Conservation (phyloP, 2,888 invertebrate species). For the Malthinus seriepunctatus region DNA sequence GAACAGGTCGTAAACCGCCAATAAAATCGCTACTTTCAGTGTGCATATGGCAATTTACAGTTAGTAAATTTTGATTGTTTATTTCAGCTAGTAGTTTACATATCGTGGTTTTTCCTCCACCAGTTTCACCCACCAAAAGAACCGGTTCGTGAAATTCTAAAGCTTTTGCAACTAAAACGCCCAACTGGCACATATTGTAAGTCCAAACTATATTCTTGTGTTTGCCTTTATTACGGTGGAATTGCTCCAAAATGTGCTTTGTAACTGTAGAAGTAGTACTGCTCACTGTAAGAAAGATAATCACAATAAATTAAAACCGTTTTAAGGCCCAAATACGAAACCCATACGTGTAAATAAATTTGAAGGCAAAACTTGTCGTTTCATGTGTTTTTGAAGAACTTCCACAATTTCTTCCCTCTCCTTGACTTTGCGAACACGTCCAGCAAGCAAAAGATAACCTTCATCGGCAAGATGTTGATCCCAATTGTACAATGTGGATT, state of each 20-base stretch:
- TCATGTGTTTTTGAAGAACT: slow-evolving; percentile 79
- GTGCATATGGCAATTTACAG: slow-evolving; percentile 98
- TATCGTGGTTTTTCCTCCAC: slow-evolving; percentile 96
- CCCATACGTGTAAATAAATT: slow-evolving; percentile 66
- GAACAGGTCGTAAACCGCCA: slow-evolving; percentile 90
- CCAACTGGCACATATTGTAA: slow-evolving; percentile 81
- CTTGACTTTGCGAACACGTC: slow-evolving; percentile 82
- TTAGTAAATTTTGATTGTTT: slow-evolving; percentile 67
- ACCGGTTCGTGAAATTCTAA: slow-evolving; percentile 92
- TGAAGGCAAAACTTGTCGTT: slow-evolving; percentile 70
- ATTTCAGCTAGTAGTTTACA: slow-evolving; percentile 85
- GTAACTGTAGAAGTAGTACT: slow-evolving; percentile 77
- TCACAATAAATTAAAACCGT: slow-evolving; percentile 12
- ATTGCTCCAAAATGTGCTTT: slow-evolving; percentile 66
- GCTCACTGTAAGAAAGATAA: slow-evolving; percentile 52
- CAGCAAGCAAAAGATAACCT: slow-evolving; percentile 92
- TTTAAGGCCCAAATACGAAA: slow-evolving; percentile 26
- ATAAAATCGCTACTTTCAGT: slow-evolving; percentile 98
- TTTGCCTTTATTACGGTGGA: slow-evolving; percentile 60
- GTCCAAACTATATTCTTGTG: slow-evolving; percentile 94
- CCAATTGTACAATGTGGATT: slow-evolving; percentile 84
- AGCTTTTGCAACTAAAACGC: slow-evolving; percentile 80
- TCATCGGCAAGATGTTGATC: slow-evolving; percentile 96
- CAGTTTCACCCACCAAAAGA: slow-evolving; percentile 95
- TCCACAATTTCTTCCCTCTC: slow-evolving; percentile 82